Conservation (phyloP, 2,888 invertebrate species). For the Anaspis maculata region DNA sequence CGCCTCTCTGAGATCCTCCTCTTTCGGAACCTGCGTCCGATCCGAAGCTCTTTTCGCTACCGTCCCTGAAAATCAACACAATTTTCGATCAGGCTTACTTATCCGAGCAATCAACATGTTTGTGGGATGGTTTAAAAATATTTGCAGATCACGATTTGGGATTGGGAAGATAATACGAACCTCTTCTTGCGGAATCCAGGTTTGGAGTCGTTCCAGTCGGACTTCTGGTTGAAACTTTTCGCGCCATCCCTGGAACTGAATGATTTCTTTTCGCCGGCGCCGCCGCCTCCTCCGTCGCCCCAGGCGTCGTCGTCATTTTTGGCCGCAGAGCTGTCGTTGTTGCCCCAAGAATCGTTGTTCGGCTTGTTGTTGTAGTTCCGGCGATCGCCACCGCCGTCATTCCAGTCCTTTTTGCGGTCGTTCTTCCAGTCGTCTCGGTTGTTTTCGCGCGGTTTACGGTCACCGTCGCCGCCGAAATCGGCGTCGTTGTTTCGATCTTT, state of each 20-base stretch:
- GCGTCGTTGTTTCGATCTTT: too few relatives aligned
- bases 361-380: neutral
- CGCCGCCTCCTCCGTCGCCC: conserved; percentile 4
- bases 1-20: too few relatives aligned
- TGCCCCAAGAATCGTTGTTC: neutral
- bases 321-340: conserved; percentile 1
- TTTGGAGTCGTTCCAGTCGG: conserved; percentile 4
- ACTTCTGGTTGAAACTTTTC: too few relatives aligned
- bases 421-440: conserved; percentile 4
- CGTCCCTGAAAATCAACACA: conserved; percentile 27
- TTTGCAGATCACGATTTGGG: too few relatives aligned
- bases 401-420: too few relatives aligned
- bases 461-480: too few relatives aligned
- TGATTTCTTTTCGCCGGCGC: conserved; percentile 7
- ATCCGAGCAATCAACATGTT: too few relatives aligned
- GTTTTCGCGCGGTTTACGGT: conserved; percentile 3
- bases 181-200: too few relatives aligned
- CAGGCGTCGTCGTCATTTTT: conserved; percentile 6
- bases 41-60: conserved; percentile 30
- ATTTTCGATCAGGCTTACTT: too few relatives aligned
- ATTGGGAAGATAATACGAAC: too few relatives aligned
- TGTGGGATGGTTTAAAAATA: too few relatives aligned
- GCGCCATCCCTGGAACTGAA: conserved; percentile 6
- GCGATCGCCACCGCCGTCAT: neutral
- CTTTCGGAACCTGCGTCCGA: too few relatives aligned